These are phyloP conservation scores for Eospalax fontanierii DNA, from an alignment of 2,797 vertebrate genomes.

Conservation along the genomic window DNA sequence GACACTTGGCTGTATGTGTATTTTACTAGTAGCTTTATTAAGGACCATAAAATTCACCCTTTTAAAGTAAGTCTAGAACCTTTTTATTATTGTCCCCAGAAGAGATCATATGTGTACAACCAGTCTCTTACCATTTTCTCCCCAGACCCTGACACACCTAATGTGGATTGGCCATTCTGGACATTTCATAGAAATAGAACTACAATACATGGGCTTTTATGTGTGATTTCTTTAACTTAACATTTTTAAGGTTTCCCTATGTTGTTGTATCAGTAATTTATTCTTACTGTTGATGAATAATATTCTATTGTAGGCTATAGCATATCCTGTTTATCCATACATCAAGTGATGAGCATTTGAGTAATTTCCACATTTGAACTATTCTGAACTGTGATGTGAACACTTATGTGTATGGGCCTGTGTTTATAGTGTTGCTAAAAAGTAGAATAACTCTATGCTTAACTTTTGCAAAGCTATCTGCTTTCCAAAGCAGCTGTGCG, in stretches of 20 bases:
- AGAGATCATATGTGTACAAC: background rate
- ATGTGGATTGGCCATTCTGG: background rate
- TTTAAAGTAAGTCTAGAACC: conserved; percentile 35
- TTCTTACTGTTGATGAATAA: conserved; percentile 26
- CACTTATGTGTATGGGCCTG: background rate
- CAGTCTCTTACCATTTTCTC: background rate
- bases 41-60: conserved; percentile 15
- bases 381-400: background rate
- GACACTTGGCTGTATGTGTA: background rate
- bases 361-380: background rate
- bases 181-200: background rate
- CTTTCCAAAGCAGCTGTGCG: conserved; percentile 35
- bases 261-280: conserved; percentile 6
- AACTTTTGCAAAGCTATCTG: conserved; percentile 44
- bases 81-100: background rate
- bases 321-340: conserved; percentile 29
- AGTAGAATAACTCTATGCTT: background rate
- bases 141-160: background rate
- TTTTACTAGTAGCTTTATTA: conserved; percentile 45
- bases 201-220: background rate
- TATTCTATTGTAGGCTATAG: conserved; percentile 1
- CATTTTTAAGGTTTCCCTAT: background rate
- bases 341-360: background rate
- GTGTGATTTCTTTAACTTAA: conserved; percentile 40
- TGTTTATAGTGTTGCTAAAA: conserved; percentile 14